Percentiles rank a stretch among this genome's conserved stretches.
These are phyloP conservation scores for Pararge aegeria DNA, from an alignment of 1,140 invertebrate genomes.

Conservation along the genomic window DNA sequence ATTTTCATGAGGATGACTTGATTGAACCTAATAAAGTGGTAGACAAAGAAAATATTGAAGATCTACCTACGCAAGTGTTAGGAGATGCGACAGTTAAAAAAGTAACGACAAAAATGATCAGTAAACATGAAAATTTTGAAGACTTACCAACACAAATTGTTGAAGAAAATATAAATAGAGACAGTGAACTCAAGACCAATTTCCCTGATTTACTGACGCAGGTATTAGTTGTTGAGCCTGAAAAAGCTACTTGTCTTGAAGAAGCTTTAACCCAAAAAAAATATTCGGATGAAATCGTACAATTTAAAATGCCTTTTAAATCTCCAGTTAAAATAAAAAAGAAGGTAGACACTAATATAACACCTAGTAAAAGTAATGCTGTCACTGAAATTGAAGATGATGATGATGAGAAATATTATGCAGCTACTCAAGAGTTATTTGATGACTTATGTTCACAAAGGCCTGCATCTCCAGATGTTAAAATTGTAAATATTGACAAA, in stretches of 20 bases:
- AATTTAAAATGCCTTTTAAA: constrained; percentile 42
- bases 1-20: background rate
- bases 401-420: constrained; percentile 55
- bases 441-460: constrained; percentile 60
- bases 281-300: constrained; percentile 19
- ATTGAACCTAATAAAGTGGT: constrained; percentile 1
- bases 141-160: constrained; percentile 54
- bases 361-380: constrained; percentile 18
- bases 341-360: constrained; percentile 23
- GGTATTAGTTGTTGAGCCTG: constrained; percentile 28
- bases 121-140: constrained; percentile 32
- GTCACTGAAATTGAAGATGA: constrained; percentile 13
- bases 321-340: constrained; percentile 37
- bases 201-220: constrained; percentile 49
- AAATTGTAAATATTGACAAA: background rate
- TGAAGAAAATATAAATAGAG: constrained; percentile 25
- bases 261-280: constrained; percentile 20
- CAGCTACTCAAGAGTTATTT: constrained; percentile 62
- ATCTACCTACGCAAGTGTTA: constrained; percentile 37
- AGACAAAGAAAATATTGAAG: constrained; percentile 23
- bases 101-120: constrained; percentile 6
- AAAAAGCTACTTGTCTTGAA: constrained; percentile 14
- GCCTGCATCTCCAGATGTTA: constrained; percentile 15
- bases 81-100: constrained; percentile 14
- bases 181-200: background rate